Evolutionary conservation across 2,888 invertebrate genomes (phyloP).

Genomic region (Microctonus hyperodae): DNA sequence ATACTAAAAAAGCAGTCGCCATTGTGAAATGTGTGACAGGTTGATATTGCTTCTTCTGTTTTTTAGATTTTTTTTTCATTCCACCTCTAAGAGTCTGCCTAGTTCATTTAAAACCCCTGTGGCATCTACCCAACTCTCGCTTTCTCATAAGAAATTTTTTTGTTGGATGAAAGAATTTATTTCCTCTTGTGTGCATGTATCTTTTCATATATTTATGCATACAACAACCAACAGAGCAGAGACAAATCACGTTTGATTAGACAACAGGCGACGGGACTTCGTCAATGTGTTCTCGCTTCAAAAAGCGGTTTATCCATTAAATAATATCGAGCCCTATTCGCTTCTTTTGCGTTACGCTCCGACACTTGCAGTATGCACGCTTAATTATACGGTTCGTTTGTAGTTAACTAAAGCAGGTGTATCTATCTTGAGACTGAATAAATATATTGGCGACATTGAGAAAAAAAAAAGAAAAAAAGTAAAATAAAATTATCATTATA

Average conservation of each 20-base stretch:
- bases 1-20: conserved; percentile 44
- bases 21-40: conserved; percentile 51
- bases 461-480: not conserved
- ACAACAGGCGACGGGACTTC: conserved; percentile 25
- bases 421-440: not conserved
- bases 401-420: not conserved
- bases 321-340: conserved; percentile 1
- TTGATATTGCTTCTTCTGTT: conserved; percentile 41
- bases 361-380: not conserved
- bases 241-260: conserved; percentile 20
- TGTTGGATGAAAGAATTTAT: not conserved
- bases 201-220: not conserved
- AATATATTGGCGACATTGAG: not conserved
- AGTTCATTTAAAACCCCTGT: not conserved
- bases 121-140: not conserved
- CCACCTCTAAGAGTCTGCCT: not conserved
- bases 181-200: not conserved
- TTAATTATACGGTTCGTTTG: not conserved
- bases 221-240: not conserved
- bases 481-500: not conserved
- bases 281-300: conserved; percentile 39
- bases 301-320: not conserved
- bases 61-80: conserved; percentile 1
- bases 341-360: not conserved
- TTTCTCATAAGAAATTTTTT: conserved; percentile 22